These are phyloP conservation scores for Deroptyus accipitrinus DNA, from an alignment of 2,113 vertebrate genomes.

Conservation along the genomic window DNA sequence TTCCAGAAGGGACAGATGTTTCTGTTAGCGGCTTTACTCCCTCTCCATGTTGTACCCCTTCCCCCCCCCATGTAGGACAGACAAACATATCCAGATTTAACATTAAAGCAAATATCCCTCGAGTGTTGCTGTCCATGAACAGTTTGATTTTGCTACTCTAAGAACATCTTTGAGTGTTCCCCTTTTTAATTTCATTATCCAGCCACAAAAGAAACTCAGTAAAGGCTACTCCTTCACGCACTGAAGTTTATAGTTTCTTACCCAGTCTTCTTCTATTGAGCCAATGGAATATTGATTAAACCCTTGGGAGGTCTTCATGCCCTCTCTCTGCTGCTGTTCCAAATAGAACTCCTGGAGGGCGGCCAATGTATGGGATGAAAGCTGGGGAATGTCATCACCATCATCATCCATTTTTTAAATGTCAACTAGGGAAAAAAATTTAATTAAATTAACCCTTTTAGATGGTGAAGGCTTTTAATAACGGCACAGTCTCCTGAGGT, in stretches of 20 bases:
- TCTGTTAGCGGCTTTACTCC: not conserved
- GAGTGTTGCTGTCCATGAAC: not conserved
- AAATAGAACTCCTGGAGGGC: constrained; percentile 91
- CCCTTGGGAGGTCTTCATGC: not conserved
- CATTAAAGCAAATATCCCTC: not conserved
- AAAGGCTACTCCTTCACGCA: not conserved
- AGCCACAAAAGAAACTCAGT: not conserved
- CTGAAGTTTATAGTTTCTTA: constrained; percentile 60
- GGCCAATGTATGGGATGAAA: constrained; percentile 84
- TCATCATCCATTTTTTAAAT: constrained; percentile 80
- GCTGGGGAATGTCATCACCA: constrained; percentile 81
- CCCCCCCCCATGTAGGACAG: accelerated
- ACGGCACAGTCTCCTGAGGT: not conserved
- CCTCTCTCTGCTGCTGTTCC: constrained; percentile 73
- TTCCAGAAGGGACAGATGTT: not conserved
- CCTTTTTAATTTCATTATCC: not conserved
- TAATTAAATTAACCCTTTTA: not conserved
- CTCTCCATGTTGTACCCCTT: not conserved
- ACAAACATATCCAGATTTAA: not conserved
- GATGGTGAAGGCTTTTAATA: not conserved
- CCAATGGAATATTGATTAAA: constrained; percentile 78
- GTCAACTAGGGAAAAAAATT: not conserved
- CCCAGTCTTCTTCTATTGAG: constrained; percentile 92
- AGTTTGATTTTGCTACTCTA: not conserved
- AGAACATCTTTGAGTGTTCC: not conserved